phyloP scores from a whole-genome alignment of 2,888 invertebrate genomes.

The Exocentrus adspersus region DNA sequence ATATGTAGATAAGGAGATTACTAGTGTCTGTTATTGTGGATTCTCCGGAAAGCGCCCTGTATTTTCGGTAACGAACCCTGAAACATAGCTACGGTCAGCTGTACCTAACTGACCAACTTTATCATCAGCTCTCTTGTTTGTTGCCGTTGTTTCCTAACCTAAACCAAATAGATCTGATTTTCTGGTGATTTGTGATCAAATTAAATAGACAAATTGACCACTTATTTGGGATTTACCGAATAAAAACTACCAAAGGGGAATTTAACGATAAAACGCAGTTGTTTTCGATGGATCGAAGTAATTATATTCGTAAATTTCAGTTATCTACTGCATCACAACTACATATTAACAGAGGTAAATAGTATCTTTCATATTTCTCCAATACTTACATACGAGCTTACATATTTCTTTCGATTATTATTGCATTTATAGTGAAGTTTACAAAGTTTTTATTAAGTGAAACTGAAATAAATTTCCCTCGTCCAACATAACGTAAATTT shows the following conservation, averaged over 20 bases:
- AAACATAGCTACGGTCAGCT: slow-evolving; percentile 59
- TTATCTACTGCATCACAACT: too few relatives aligned
- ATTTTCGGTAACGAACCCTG: slow-evolving; percentile 43
- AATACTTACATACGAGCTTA: too few relatives aligned
- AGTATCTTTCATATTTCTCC: too few relatives aligned
- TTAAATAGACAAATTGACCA: slow-evolving; percentile 54
- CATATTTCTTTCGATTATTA: too few relatives aligned
- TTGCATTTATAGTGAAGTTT: too few relatives aligned
- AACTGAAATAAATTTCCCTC: background rate
- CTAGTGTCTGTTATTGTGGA: too few relatives aligned
- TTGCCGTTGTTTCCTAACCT: slow-evolving; percentile 30
- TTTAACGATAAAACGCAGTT: slow-evolving; percentile 16
- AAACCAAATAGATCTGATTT: slow-evolving; percentile 56
- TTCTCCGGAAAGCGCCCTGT: background rate
- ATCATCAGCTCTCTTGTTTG: slow-evolving; percentile 48
- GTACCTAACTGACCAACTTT: slow-evolving; percentile 58
- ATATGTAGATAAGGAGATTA: too few relatives aligned
- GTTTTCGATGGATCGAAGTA: background rate
- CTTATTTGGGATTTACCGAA: slow-evolving; percentile 38
- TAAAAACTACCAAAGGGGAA: slow-evolving; percentile 32
- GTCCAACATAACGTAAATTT: background rate
- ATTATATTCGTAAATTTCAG: too few relatives aligned
- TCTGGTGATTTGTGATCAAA: slow-evolving; percentile 58
- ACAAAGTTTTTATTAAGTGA: too few relatives aligned
- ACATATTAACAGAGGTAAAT: too few relatives aligned